Evolutionary conservation across 2,797 vertebrate genomes (phyloP).

Genomic region (Scomberomorus guttatus): DNA sequence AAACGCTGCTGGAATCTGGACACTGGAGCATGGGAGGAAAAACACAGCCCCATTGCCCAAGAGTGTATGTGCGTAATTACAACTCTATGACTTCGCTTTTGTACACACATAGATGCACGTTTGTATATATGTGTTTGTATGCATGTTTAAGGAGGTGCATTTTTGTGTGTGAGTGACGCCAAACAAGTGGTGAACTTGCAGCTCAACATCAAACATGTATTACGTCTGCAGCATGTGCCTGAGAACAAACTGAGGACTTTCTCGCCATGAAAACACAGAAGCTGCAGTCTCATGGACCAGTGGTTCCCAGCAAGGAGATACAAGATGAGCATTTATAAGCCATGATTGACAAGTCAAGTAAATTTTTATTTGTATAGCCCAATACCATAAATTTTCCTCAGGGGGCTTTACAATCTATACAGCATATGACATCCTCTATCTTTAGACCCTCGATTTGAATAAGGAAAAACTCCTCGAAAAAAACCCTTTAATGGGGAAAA

Average conservation of each 20-base stretch:
- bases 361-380: too few relatives aligned
- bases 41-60: slow-evolving; percentile 34
- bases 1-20: slow-evolving; percentile 71
- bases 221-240: slow-evolving; percentile 31
- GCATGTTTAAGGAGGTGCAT: slow-evolving; percentile 6
- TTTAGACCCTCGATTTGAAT: too few relatives aligned
- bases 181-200: slow-evolving; percentile 48
- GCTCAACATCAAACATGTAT: slow-evolving; percentile 45
- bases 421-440: too few relatives aligned
- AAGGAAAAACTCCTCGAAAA: too few relatives aligned
- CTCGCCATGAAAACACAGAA: slow-evolving; percentile 2
- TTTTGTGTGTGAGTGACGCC: slow-evolving; percentile 34
- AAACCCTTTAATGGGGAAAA: too few relatives aligned
- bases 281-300: neutral
- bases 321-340: neutral
- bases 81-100: neutral
- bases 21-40: slow-evolving; percentile 61
- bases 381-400: too few relatives aligned
- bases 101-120: slow-evolving; percentile 18
- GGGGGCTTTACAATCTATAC: too few relatives aligned
- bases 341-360: too few relatives aligned
- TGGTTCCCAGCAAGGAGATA: neutral
- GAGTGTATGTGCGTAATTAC: slow-evolving; percentile 3
- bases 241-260: slow-evolving; percentile 37
- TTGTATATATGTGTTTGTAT: slow-evolving; percentile 25